A percentile compares a stretch with the other conserved stretches of the same genome.
These are phyloP conservation scores for Xestia c-nigrum DNA, from an alignment of 2,888 invertebrate genomes.

Conservation along the genomic window DNA sequence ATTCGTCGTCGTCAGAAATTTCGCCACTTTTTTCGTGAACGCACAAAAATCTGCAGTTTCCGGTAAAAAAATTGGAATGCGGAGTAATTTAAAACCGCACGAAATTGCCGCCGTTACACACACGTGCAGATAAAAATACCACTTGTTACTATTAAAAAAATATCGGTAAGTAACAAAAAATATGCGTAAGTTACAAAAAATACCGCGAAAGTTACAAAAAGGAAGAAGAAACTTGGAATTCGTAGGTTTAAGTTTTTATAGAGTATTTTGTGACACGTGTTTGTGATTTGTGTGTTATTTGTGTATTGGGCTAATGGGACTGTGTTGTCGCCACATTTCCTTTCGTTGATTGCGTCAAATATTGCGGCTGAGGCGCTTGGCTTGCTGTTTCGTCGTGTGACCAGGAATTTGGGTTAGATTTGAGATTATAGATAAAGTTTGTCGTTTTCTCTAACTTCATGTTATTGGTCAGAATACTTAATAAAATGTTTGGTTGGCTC, in stretches of 20 bases:
- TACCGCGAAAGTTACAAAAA: constrained; percentile 71
- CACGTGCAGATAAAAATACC: constrained; percentile 82
- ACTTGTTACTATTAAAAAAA: constrained; percentile 75
- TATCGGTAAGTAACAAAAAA: constrained; percentile 55
- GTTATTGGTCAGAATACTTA: not conserved
- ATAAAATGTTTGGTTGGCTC: not conserved
- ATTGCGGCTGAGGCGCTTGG: constrained; percentile 75
- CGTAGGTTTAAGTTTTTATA: constrained; percentile 61
- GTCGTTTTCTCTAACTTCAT: not conserved
- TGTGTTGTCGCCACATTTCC: constrained; percentile 83
- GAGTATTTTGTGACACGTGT: constrained; percentile 80
- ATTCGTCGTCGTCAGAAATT: constrained; percentile 70
- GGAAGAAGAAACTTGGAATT: constrained; percentile 59
- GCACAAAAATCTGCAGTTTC: constrained; percentile 85
- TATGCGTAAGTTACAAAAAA: constrained; percentile 57
- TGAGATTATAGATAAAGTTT: constrained; percentile 31
- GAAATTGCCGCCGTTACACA: constrained; percentile 84
- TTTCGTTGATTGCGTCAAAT: constrained; percentile 81
- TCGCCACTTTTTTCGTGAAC: constrained; percentile 75
- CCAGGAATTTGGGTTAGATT: constrained; percentile 51
- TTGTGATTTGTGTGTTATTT: constrained; percentile 81
- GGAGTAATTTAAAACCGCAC: constrained; percentile 87
- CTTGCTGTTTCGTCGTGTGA: constrained; percentile 50
- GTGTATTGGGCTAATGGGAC: constrained; percentile 80
- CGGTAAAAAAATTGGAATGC: constrained; percentile 85